Evolutionary conservation across 2,113 vertebrate species (phyloP).

Genomic region (Orthonyx spaldingii): DNA sequence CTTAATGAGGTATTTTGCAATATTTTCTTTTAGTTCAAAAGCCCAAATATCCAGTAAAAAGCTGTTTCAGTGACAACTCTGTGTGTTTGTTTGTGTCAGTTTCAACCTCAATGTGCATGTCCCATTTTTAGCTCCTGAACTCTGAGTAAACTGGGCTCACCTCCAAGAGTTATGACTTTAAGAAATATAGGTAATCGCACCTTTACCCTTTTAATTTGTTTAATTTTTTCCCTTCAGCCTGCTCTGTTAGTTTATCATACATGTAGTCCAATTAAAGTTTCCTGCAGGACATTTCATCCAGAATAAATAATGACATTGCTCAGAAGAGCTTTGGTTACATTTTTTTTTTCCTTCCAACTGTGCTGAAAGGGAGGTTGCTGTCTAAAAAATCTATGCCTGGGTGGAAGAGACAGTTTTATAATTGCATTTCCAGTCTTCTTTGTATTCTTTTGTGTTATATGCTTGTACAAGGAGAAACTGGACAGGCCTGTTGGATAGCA

Average conservation of each 20-base stretch:
- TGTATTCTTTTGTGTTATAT: constrained; percentile 66
- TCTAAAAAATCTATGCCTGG: constrained; percentile 45
- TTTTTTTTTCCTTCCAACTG: background rate
- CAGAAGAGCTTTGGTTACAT: background rate
- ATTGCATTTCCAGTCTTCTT: constrained; percentile 68
- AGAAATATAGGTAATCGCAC: constrained; percentile 55
- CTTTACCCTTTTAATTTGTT: constrained; percentile 61
- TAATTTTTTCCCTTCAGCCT: background rate
- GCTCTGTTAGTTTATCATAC: constrained; percentile 47
- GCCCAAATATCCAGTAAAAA: background rate
- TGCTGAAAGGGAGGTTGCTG: constrained; percentile 54
- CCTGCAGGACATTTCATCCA: constrained; percentile 38
- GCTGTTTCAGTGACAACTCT: background rate
- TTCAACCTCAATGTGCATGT: constrained; percentile 56
- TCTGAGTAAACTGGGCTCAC: constrained; percentile 32
- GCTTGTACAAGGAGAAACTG: constrained; percentile 60
- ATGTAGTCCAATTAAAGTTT: constrained; percentile 52
- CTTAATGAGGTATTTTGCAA: background rate
- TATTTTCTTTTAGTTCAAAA: background rate
- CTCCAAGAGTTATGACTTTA: constrained; percentile 68
- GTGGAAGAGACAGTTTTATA: constrained; percentile 65
- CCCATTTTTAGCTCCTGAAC: constrained; percentile 68
- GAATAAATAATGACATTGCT: constrained; percentile 48
- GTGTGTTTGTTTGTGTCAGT: background rate
- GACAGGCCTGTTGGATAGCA: constrained; percentile 58